Base-by-base conservation (phyloP, 2,888 invertebrate genomes). In the Tetanocera ferruginea region DNA sequence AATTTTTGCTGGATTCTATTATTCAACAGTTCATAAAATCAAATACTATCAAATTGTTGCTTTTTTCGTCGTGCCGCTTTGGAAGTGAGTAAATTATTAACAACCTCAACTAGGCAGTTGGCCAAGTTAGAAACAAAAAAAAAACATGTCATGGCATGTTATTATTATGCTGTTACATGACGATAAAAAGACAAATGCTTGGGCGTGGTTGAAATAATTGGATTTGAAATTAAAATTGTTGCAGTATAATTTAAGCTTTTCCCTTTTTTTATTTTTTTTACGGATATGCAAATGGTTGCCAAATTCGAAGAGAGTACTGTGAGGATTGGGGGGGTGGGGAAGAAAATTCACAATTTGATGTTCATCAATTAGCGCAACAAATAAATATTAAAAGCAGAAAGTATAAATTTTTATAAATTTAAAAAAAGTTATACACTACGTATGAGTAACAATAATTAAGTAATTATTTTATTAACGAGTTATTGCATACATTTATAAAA, bases 1-100 rank as follows among this genome's bases (percentile, higher is more conserved):
- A n/a, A n/a, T n/a, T 66, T 19, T 19, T 66, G 28, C 14, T 60
- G 11, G 28, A 60, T 60, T 34, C n/a, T 31, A 52, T 71, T 71
- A 55, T 34, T 71, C 70, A 71, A 71, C 70, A 71, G 55, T 34
- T 71, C 70, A 25, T 28, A 31, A 34, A 71, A 52, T 31, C 52
- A 71, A 55, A 51, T 71, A 60, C 11, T 17, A 60, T 60, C 23
- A 60, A 0, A 71, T 4, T n/a, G 34, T 28, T 52, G 19, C 19
- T 66, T 28, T 23, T 11, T 9, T 19, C 8, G 23, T 57, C 37
- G 11, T 19, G 11, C 43, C 43, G 43, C 43, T 43, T 43, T 43
- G 11, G 14, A 11, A 43, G 11, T 43, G 14, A 11, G 11, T 43
- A 43, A 23, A 60, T 9, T 43, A 43, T 66, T 28, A 37, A 34